These are phyloP conservation scores for Vanessa atalanta DNA, from an alignment of 1,140 invertebrate genomes.

Conservation along the genomic window DNA sequence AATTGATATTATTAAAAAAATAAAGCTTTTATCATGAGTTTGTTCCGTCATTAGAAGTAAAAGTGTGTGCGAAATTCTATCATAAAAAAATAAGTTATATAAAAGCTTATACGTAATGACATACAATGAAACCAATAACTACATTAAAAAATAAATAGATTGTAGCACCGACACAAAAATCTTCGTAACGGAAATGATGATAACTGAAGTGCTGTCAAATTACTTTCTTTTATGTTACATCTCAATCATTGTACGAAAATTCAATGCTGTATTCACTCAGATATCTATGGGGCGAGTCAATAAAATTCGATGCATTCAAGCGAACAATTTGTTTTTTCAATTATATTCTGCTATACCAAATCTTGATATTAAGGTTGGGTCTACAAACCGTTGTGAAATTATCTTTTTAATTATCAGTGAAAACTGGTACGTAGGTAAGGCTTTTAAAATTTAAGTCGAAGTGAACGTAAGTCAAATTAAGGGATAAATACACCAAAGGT, in stretches of 20 bases:
- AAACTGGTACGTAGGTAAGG: neutral
- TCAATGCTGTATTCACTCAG: constrained; percentile 12
- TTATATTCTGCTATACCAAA: neutral
- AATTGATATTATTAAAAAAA: no score
- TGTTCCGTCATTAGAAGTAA: no score
- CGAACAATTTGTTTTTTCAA: constrained; percentile 18
- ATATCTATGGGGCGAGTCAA: constrained; percentile 1
- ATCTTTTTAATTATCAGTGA: neutral
- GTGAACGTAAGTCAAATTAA: no score
- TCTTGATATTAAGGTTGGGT: neutral
- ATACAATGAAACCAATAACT: no score
- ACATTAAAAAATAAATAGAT: no score
- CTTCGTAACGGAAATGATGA: neutral
- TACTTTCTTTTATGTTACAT: constrained; percentile 1
- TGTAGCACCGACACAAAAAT: neutral
- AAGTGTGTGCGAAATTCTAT: no score
- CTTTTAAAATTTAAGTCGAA: neutral
- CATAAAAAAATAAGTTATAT: no score
- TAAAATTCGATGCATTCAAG: constrained; percentile 14
- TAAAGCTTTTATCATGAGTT: no score
- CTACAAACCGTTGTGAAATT: neutral
- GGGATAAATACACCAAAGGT: no score
- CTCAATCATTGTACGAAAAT: constrained; percentile 13
- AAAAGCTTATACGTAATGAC: no score
- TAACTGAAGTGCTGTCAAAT: neutral